Evolutionary conservation across 1,140 invertebrate species (phyloP), one percentile per base, ranked within the genome.

Genomic region (Popillia japonica): DNA sequence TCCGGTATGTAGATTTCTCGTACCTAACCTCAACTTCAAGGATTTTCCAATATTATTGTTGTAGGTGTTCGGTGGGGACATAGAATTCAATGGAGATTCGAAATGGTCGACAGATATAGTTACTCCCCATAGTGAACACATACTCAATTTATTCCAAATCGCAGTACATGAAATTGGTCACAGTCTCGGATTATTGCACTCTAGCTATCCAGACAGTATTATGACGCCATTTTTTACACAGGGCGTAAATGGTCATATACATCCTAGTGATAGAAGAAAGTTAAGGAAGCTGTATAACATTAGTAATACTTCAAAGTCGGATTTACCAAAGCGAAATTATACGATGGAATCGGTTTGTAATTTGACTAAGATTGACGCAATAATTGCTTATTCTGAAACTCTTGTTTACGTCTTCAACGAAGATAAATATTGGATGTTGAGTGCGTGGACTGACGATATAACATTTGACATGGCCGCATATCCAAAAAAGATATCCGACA

Each of bases 101-200:
- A 6, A 11, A 20, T 64, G 61, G 61, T 20, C 61, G 22, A 23
- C 10, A 1, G 7, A 64, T 17, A 27, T 6, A 6, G 17, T 11
- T 41, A 55, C 4, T 48, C 3, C 4, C 7, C 20, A 44, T 9
- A 22, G 0, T 11, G 40, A 6, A 2, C n/a, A n/a, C n/a, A n/a
- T 0, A 6, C 6, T 55, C 6, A 76, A 61, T 64, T 64, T 77
- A 22, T 64, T 22, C 23, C 76, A 77, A 64, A 95, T 97, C 14
- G 96, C 96, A 2, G 95, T 95, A 0, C 96, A 98, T 83, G 96
- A 98, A 86, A 96, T 98, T 82, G 96, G 96, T 4, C 96, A 98
- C 86, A 95, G 95, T 4, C 88, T 97, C 6, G 96, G 96, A 40
- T 86, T 98, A 0, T 94, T 92, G 76, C 96, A 98, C 86, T 96